Base-by-base conservation (phyloP, 1,140 invertebrate species). In the Microplitis mediator region DNA sequence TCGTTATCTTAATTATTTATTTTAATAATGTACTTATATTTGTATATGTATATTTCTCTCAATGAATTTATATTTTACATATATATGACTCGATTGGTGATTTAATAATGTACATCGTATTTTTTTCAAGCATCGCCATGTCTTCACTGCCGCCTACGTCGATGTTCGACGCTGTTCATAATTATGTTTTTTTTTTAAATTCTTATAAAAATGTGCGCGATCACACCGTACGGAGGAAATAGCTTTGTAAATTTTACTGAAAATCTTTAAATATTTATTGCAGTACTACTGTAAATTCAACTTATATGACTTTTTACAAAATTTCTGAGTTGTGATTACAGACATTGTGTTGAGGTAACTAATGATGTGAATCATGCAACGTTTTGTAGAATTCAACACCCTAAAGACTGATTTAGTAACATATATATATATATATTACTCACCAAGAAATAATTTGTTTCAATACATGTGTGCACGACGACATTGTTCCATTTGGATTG, bases 291-390 rank as follows among this genome's bases (percentile, higher is more conserved):
- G 6, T 3, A 9, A 5, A 45, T 45, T 45, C 11, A 2, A 45
- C 6, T 45, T 45, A 45, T 45, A 11, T 6, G 8, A 5, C n/a
- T 45, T 45, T 45, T 45, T 45, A 6, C 39, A 45, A 45, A 45
- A 9, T 5, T 2, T 6, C 6, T 45, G 6, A 6, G 11, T 45
- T 45, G 39, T 11, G 11, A 45, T 45, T 45, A 3, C 39, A 45
- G 0, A 9, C 39, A 45, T 9, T 45, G 23, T 45, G 0, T 45
- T 45, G 39, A 23, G 23, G 61, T 8, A 51, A 72, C 71, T 72
- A 72, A 72, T 72, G 71, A 58, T 72, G 71, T 31, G 71, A 72
- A 54, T 67, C 71, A 72, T 72, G 71, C 71, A 72, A 72, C 71
- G 52, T 65, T 72, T 72, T 72, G 63, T 72, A 58, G 54, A 65